Conservation (phyloP, 1,140 invertebrate species). For the Leptonema lineaticorne region DNA sequence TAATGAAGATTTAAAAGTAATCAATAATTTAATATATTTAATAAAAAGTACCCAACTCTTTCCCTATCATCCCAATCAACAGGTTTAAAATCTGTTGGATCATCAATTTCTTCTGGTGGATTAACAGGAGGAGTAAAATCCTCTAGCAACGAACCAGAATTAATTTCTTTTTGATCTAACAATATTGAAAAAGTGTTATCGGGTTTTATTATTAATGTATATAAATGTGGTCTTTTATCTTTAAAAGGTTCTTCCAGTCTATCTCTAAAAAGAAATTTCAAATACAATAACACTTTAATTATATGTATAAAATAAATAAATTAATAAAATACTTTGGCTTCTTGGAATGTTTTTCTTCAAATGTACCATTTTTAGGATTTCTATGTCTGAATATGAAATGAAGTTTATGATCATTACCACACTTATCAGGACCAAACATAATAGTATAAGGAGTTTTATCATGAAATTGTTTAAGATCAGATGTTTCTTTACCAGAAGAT, state of each 20-base stretch:
- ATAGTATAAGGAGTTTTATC: slow-evolving; percentile 97
- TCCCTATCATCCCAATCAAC: slow-evolving; percentile 96
- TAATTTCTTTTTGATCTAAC: slow-evolving; percentile 77
- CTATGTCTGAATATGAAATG: slow-evolving; percentile 98
- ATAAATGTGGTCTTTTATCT: slow-evolving; percentile 95
- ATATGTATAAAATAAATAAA: slow-evolving; percentile 11
- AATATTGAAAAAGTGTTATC: slow-evolving; percentile 80
- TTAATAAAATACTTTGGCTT: slow-evolving; percentile 67
- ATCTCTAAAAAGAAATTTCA: slow-evolving; percentile 52
- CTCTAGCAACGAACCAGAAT: slow-evolving; percentile 82
- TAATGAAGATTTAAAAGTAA: neutral
- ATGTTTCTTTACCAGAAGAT: slow-evolving; percentile 63
- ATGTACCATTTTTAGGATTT: slow-evolving; percentile 88
- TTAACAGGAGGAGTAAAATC: slow-evolving; percentile 94
- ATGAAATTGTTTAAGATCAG: slow-evolving; percentile 81
- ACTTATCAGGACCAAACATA: slow-evolving; percentile 99
- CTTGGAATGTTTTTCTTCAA: slow-evolving; percentile 90
- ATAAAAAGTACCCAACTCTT: slow-evolving; percentile 57
- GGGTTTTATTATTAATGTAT: slow-evolving; percentile 84
- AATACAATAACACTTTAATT: neutral
- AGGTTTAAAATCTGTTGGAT: slow-evolving; percentile 88
- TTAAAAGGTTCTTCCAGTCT: slow-evolving; percentile 87
- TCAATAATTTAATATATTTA: neutral
- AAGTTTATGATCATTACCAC: slow-evolving; percentile 92
- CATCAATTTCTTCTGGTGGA: slow-evolving; percentile 93